Base-by-base conservation (phyloP, 2,888 invertebrate genomes). In the Tillus elongatus region DNA sequence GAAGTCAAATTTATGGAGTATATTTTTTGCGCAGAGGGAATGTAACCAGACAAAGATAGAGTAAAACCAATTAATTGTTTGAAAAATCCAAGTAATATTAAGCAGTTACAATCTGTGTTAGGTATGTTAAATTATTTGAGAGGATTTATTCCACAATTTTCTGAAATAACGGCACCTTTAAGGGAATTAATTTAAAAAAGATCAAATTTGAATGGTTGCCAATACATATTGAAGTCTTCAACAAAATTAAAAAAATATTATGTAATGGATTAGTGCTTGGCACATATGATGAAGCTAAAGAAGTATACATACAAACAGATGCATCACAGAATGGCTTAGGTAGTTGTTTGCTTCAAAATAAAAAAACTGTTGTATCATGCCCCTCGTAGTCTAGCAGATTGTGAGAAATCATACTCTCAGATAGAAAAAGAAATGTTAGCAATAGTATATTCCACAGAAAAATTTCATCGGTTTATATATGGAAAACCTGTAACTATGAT, bases 371-470 rank as follows among this genome's bases (percentile, higher is more conserved):
- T 12, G n/a, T 36, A 35, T 10, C 44, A 35, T 29, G 42, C 42
- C 2, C 49, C 48, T 13, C 15, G 42, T 19, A 16, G 30, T 24
- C 40, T 49, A 36, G 46, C 34, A 14, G 33, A 36, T n/a, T 26
- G 26, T 10, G 40, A 49, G 41, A 14, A 34, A 12, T 51, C 40
- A n/a, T 59, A 53, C 40, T 46, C 54, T 11, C 54, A 56, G 39
- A 58, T 60, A 3, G 58, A 58, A 37, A 59, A 60, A 41, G 57
- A 60, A 39, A 33, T 52, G 3, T 35, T 59, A n/a, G 54, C 54
- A 1, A 54, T 60, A 19, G 45, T 43, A 2, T 55, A 52, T 40
- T 50, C 47, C 1, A 48, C 50, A 30, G 26, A 40, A 19, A 53
- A 51, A 37, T 58, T 57, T 42, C 48, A 51, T 19, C 50, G 53